Percentiles rank a stretch among this genome's conserved stretches.
These are phyloP conservation scores for Ictalurus furcatus DNA, from an alignment of 2,113 vertebrate species.

Conservation along the genomic window DNA sequence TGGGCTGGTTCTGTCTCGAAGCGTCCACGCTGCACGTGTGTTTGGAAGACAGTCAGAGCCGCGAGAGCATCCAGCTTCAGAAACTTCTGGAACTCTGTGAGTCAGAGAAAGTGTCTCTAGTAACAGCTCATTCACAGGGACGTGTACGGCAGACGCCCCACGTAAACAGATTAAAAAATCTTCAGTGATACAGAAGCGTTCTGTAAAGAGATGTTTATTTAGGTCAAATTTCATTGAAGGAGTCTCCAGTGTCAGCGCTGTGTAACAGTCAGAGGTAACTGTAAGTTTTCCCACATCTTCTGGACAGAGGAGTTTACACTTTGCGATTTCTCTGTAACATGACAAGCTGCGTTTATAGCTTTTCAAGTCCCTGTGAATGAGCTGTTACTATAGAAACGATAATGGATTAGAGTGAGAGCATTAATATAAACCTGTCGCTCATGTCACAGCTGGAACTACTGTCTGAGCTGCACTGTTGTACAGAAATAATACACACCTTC, in stretches of 20 bases:
- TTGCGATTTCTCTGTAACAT: too few relatives aligned
- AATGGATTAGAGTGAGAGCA: background rate
- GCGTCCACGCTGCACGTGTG: conserved; percentile 76
- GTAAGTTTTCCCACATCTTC: too few relatives aligned
- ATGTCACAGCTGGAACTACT: background rate
- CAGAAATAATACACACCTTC: background rate
- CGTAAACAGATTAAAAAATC: background rate
- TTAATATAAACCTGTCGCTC: background rate
- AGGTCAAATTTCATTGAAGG: too few relatives aligned
- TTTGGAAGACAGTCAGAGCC: conserved; percentile 69
- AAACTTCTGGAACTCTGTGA: conserved; percentile 93
- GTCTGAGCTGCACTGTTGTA: background rate
- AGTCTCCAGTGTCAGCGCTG: too few relatives aligned
- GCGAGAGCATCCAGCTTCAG: conserved; percentile 85
- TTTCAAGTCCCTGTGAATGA: too few relatives aligned
- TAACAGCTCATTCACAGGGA: background rate
- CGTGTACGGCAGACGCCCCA: background rate
- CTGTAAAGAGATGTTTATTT: too few relatives aligned
- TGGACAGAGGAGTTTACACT: too few relatives aligned
- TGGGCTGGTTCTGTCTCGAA: conserved; percentile 88
- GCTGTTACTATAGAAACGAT: background rate
- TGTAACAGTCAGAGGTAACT: too few relatives aligned
- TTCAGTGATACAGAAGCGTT: background rate
- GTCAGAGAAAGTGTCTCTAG: conserved; percentile 54
- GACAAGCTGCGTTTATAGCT: too few relatives aligned